A percentile compares a stretch with the other conserved stretches of the same genome.
phyloP scores from a whole-genome alignment of 2,113 vertebrate genomes.

The Callocephalon fimbriatum region DNA sequence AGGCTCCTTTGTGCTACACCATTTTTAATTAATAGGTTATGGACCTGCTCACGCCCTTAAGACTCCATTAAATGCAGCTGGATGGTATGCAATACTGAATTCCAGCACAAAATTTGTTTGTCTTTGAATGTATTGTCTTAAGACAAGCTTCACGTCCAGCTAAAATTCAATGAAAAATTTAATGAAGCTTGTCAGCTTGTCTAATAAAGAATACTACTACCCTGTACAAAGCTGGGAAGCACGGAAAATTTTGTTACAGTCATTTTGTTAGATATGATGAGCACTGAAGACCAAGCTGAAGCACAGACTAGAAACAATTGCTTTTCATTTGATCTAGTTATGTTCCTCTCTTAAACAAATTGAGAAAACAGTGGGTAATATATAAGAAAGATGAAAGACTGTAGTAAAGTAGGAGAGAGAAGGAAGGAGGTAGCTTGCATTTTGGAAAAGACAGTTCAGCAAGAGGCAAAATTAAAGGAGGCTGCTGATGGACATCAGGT shows the following conservation, averaged over 20 bases:
- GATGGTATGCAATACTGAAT: neutral
- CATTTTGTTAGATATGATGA: neutral
- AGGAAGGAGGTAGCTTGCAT: neutral
- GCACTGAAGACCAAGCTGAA: neutral
- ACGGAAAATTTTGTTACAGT: neutral
- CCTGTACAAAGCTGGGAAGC: neutral
- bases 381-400: fast-evolving
- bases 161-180: slow-evolving; percentile 21
- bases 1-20: neutral
- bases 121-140: neutral
- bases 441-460: neutral
- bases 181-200: slow-evolving; percentile 43
- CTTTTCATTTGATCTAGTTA: neutral
- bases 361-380: neutral
- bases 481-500: neutral
- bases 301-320: neutral
- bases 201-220: neutral
- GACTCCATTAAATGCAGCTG: neutral
- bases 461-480: neutral
- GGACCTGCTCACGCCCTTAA: neutral
- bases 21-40: slow-evolving; percentile 34
- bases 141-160: neutral
- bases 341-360: neutral
- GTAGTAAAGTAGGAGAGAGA: neutral
- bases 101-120: slow-evolving; percentile 11